Evolutionary conservation across 2,888 invertebrate species (phyloP), one percentile per base, ranked within the genome.

Genomic region (Drosophila putrida): DNA sequence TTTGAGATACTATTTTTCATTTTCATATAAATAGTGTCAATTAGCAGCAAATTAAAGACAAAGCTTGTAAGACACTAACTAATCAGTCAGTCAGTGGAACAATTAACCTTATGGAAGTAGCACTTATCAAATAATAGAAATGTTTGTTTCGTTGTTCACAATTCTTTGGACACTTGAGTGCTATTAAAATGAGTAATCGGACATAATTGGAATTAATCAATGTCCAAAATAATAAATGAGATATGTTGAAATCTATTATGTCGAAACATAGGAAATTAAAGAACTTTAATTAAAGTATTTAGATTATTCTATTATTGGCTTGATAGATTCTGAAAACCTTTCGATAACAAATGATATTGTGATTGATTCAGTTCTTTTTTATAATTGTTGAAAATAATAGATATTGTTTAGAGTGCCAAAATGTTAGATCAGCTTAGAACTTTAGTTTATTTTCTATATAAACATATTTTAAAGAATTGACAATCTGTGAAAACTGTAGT

Each of bases 121-220:
- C 20, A 57, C 35, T 61, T 69, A 75, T 74, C 61, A 53, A 15
- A 47, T 41, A 44, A 57, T 8, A 15, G 27, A 41, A 54, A 63
- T 51, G 10, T 54, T 31, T n/a, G 15, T 43, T 41, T 58, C n/a
- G n/a, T 51, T 43, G 28, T 33, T 35, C 13, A 44, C 46, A 51
- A 59, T 53, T 11, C 44, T 58, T 53, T 41, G 25, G 78, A 77
- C 78, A 80, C 69, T 81, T 64, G 64, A 78, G 78, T 73, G 78
- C 66, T 53, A 78, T 70, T 70, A 44, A 68, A 59, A 71, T 78
- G 80, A 78, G 53, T 78, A 64, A 79, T 75, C 43, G 70, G 35
- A 28, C 31, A 41, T 46, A 55, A 50, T 64, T 58, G 11, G 70
- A 62, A 66, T 74, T 62, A 74, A 74, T 68, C 68, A 76, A 58